Conservation (phyloP, 2,113 vertebrate species). For the Corynorhinus townsendii region DNA sequence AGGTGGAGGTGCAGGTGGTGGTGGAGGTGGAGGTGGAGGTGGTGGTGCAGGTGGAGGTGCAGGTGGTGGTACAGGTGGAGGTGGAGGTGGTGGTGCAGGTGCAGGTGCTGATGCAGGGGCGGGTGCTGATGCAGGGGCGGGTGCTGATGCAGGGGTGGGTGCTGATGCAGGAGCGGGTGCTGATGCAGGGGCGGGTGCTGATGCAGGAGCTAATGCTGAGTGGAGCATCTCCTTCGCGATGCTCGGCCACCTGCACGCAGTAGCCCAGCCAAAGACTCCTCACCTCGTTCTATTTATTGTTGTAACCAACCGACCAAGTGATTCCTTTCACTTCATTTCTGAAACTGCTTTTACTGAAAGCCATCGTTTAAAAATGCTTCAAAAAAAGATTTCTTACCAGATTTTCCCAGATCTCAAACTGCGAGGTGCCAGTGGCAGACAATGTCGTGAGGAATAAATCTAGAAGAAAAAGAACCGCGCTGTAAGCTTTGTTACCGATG, state of each 20-base stretch:
- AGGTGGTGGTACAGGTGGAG: too few relatives aligned
- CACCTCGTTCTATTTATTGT: conserved; percentile 11
- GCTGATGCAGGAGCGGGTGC: too few relatives aligned
- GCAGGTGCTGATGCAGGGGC: too few relatives aligned
- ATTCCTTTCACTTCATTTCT: conserved; percentile 37
- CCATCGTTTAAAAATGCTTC: conserved; percentile 37
- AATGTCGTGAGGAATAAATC: conserved; percentile 88
- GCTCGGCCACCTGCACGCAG: conserved; percentile 37
- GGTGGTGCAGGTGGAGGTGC: too few relatives aligned
- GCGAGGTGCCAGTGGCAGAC: conserved; percentile 40
- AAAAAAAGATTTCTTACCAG: conserved; percentile 79
- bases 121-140: too few relatives aligned
- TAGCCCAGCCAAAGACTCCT: background rate
- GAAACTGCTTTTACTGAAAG: conserved; percentile 38
- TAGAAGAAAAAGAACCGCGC: conserved; percentile 70
- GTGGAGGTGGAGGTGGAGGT: too few relatives aligned
- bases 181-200: too few relatives aligned
- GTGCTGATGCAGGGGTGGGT: too few relatives aligned
- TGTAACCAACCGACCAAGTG: conserved; percentile 22
- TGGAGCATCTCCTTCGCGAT: conserved; percentile 22
- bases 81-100: too few relatives aligned
- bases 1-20: too few relatives aligned
- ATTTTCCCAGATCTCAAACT: conserved; percentile 88
- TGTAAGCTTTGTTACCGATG: background rate
- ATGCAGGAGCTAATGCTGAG: conserved; percentile 35